phyloP scores from a whole-genome alignment of 2,113 vertebrate genomes.

The Prunella fulvescens region DNA sequence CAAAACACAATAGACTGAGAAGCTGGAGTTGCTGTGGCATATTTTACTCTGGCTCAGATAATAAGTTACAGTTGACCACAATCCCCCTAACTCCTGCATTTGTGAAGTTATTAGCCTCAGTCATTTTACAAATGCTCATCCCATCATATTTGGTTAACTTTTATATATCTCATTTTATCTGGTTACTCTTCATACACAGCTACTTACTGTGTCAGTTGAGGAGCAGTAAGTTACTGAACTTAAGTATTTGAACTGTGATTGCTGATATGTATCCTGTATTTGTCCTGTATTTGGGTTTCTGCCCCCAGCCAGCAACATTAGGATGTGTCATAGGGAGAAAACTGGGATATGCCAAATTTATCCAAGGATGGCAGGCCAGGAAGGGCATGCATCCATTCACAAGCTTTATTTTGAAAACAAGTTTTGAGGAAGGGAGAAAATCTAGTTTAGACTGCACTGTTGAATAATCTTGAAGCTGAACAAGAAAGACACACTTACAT shows the following conservation, averaged over 20 bases:
- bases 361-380: neutral
- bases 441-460: neutral
- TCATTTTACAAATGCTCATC: neutral
- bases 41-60: neutral
- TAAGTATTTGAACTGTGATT: neutral
- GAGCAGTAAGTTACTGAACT: neutral
- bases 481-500: neutral
- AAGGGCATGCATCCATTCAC: neutral
- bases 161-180: neutral
- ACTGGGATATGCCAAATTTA: neutral
- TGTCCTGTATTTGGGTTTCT: neutral
- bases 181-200: neutral
- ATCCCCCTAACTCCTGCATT: neutral
- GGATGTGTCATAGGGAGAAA: neutral
- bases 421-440: neutral
- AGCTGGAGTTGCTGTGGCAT: neutral
- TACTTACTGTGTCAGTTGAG: rapidly evolving
- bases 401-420: neutral
- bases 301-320: neutral
- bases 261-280: neutral
- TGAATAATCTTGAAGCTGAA: neutral
- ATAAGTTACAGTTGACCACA: neutral
- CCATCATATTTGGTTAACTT: neutral
- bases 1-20: neutral
- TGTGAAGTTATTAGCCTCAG: neutral